Evolutionary conservation across 1,140 invertebrate species (phyloP), one percentile per base, ranked within the genome.

Genomic region (Cecropterus lyciades): DNA sequence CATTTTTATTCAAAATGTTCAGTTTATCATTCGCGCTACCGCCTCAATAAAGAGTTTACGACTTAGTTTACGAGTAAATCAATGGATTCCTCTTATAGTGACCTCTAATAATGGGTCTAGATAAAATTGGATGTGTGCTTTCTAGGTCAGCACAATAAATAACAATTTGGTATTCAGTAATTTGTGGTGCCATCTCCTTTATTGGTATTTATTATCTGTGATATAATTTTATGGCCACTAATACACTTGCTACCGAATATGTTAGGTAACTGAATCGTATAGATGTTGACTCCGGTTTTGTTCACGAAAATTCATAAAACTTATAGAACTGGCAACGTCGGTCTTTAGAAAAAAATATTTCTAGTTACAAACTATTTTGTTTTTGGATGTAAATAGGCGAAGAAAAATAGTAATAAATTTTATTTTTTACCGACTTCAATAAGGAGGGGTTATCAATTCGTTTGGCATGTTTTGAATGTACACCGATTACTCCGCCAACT

Each of bases 11-110:
- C 72, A 74, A 77, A 78, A 78, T 76, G 60, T 67, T 65, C 69
- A 70, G 59, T 77, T 75, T 75, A 78, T 80, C 77, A 70, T 60
- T 17, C 55, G 51, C 16, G 67, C 60, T 67, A 69, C 66, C 74
- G 20, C 20, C 20, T 82, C 76, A 79, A 79, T 78, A 81, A 65
- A 17, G 65, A 65, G 24, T 84, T 82, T 78, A 80, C 57, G 68
- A 63, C 53, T 59, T 33, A 43, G 13, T 83, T 85, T 85, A 83
- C 75, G 80, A 78, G 67, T 76, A 72, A 81, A 83, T 83, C 79
- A 82, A 79, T 78, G 72, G 72, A 72, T 75, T 79, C 71, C 52
- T 73, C 77, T 77, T 82, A 67, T 82, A 77, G 72, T 76, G 73
- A 77, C 79, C 77, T 73, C 77, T n/a, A n/a, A 77, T 74, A 80